Percentiles rank a stretch among this genome's conserved stretches.
phyloP scores from a whole-genome alignment of 2,797 vertebrate genomes.

The Rachycentron canadum region DNA sequence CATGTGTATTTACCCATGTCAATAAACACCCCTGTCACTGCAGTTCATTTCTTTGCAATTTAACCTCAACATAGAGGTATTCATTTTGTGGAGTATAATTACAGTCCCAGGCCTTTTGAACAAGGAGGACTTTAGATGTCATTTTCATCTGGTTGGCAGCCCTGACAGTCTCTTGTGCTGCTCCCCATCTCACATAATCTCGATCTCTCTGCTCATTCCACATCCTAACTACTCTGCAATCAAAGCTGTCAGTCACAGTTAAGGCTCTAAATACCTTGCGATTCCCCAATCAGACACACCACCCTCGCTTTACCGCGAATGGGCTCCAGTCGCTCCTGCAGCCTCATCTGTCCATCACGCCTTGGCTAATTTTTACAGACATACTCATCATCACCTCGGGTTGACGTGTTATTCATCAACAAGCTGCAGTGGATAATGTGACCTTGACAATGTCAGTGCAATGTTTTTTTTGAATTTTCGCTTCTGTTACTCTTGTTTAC shows the following conservation, averaged over 20 bases:
- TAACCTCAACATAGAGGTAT: slow-evolving; percentile 38
- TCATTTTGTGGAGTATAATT: slow-evolving; percentile 41
- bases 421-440: slow-evolving; percentile 18
- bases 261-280: slow-evolving; percentile 68
- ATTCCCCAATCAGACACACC: slow-evolving; percentile 72
- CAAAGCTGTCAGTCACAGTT: slow-evolving; percentile 80
- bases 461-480: background rate
- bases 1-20: slow-evolving; percentile 18
- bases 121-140: slow-evolving; percentile 38
- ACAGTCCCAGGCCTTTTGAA: slow-evolving; percentile 35
- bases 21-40: slow-evolving; percentile 22
- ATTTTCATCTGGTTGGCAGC: slow-evolving; percentile 51
- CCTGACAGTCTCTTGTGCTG: slow-evolving; percentile 24
- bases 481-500: background rate
- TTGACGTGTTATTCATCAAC: slow-evolving; percentile 41
- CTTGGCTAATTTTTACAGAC: slow-evolving; percentile 43
- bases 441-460: slow-evolving; percentile 39
- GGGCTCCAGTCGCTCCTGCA: slow-evolving; percentile 29
- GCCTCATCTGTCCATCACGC: slow-evolving; percentile 63
- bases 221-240: slow-evolving; percentile 68
- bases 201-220: slow-evolving; percentile 59
- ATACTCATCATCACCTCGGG: slow-evolving; percentile 48
- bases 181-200: slow-evolving; percentile 64
- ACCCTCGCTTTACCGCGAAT: slow-evolving; percentile 44
- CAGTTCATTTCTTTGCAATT: slow-evolving; percentile 34